These are phyloP conservation scores for Aegithalos caudatus DNA, from an alignment of 2,113 vertebrate genomes.

Conservation along the genomic window DNA sequence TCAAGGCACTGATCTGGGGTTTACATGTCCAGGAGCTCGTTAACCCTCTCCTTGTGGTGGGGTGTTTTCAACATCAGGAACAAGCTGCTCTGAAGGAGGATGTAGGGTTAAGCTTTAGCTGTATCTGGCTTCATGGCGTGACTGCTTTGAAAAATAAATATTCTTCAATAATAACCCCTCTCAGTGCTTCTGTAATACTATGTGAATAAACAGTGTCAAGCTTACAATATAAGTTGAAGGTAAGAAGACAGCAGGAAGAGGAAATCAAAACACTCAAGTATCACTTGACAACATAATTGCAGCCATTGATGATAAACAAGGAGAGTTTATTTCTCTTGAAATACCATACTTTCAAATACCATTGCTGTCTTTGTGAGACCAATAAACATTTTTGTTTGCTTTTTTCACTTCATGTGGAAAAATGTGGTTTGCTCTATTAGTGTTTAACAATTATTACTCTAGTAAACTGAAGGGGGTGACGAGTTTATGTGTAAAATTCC, in stretches of 20 bases:
- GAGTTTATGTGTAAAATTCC: neutral
- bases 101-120: neutral
- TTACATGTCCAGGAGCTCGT: neutral
- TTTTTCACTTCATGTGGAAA: neutral
- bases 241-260: slow-evolving; percentile 20
- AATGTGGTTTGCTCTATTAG: neutral
- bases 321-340: slow-evolving; percentile 6
- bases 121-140: neutral
- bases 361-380: neutral
- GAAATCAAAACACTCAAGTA: slow-evolving; percentile 23
- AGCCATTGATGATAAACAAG: slow-evolving; percentile 41
- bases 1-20: accelerated
- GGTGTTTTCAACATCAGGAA: neutral
- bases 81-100: neutral
- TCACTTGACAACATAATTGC: slow-evolving; percentile 44
- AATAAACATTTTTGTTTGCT: neutral
- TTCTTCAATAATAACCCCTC: slow-evolving; percentile 13
- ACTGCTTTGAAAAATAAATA: slow-evolving; percentile 21
- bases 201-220: slow-evolving; percentile 1
- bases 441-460: neutral
- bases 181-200: neutral
- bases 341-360: neutral
- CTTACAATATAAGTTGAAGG: neutral
- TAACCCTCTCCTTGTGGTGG: neutral
- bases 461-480: neutral